Percentiles rank a stretch among this genome's conserved stretches.
Evolutionary conservation across 2,888 invertebrate genomes (phyloP).

Genomic region (Drosophila testacea): DNA sequence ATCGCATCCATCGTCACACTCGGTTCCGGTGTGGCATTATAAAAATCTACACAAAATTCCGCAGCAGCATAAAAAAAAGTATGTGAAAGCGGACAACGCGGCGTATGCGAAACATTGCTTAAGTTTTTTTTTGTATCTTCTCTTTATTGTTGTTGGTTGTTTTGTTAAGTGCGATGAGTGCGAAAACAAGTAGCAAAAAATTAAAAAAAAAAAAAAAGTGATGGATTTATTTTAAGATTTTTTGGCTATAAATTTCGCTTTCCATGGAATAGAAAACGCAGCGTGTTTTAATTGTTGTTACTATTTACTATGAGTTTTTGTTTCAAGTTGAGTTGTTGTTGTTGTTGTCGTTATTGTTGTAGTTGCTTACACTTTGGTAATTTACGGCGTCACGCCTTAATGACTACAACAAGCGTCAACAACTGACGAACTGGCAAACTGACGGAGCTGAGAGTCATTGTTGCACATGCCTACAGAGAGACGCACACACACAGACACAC

Average conservation of each 20-base stretch:
- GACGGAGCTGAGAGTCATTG: conserved; percentile 32
- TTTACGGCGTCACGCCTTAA: conserved; percentile 78
- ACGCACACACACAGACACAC: conserved; percentile 7
- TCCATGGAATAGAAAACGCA: conserved; percentile 62
- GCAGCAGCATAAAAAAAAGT: conserved; percentile 58
- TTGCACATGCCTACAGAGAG: conserved; percentile 45
- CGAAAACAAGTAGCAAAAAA: conserved; percentile 34
- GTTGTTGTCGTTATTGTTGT: conserved; percentile 30
- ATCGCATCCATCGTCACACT: conserved; percentile 57
- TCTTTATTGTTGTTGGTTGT: conserved; percentile 6
- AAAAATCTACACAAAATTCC: conserved; percentile 67
- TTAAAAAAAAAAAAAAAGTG: background rate
- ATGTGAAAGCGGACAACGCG: conserved; percentile 69
- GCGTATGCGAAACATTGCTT: conserved; percentile 64
- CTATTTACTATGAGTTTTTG: conserved; percentile 49
- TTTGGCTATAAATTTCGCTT: conserved; percentile 73
- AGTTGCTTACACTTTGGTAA: conserved; percentile 68
- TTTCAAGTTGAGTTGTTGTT: conserved; percentile 43
- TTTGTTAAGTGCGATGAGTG: conserved; percentile 32
- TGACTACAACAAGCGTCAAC: conserved; percentile 66
- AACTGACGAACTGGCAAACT: conserved; percentile 42
- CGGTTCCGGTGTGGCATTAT: conserved; percentile 62
- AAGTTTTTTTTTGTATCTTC: conserved; percentile 3
- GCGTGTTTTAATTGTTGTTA: conserved; percentile 41
- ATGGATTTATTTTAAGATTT: conserved; percentile 35